Evolutionary conservation across 1,140 invertebrate species (phyloP).

Genomic region (Drosophila hydei): DNA sequence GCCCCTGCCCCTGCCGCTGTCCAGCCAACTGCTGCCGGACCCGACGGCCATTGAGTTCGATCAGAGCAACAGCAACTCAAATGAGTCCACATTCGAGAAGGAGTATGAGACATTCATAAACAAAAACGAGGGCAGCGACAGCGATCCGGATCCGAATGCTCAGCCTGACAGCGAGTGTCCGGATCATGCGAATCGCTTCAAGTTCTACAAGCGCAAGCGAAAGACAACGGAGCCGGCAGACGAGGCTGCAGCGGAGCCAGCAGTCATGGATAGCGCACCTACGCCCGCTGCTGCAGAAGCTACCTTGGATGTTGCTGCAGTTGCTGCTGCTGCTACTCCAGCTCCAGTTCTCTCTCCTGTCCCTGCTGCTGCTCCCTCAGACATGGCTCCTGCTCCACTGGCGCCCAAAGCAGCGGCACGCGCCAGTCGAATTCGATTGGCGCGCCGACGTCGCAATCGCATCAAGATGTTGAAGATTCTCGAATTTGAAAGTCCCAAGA

Average conservation of each 20-base stretch:
- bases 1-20: slow-evolving; percentile 9
- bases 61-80: slow-evolving; percentile 67
- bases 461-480: slow-evolving; percentile 69
- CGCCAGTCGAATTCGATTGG: slow-evolving; percentile 45
- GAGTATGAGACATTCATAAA: slow-evolving; percentile 79
- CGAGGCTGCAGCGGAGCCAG: not conserved
- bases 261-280: too few species aligned
- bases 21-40: slow-evolving; percentile 32
- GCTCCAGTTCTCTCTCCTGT: not conserved
- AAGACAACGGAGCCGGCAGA: slow-evolving; percentile 43
- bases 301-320: too few species aligned
- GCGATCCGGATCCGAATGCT: slow-evolving; percentile 31
- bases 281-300: too few species aligned
- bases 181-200: slow-evolving; percentile 60
- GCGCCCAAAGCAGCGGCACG: slow-evolving; percentile 34
- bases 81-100: slow-evolving; percentile 76
- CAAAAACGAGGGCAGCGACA: slow-evolving; percentile 57
- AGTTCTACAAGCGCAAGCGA: slow-evolving; percentile 76
- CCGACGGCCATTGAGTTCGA: slow-evolving; percentile 51
- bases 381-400: not conserved
- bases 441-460: slow-evolving; percentile 64
- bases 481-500: slow-evolving; percentile 67
- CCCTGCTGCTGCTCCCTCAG: too few species aligned
- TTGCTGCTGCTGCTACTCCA: too few species aligned
- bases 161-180: slow-evolving; percentile 12